Conservation (phyloP, 2,797 vertebrate species). For the Coendou prehensilis region DNA sequence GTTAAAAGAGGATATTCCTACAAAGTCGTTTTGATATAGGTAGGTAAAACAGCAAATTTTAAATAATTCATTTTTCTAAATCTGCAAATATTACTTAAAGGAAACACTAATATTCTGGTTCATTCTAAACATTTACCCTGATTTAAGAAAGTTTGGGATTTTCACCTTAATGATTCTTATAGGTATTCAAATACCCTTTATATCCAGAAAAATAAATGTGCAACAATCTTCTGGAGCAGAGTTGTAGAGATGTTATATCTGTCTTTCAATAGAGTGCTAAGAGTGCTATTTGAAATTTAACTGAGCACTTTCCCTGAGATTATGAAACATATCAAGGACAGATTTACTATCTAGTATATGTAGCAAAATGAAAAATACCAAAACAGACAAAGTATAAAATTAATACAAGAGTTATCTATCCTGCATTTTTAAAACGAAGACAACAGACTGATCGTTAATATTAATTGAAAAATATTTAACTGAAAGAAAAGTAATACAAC, state of each 20-base stretch:
- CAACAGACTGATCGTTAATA: neutral
- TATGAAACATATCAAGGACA: conserved; percentile 22
- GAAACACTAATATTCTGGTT: neutral
- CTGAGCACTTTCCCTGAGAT: conserved; percentile 48
- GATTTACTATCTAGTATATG: neutral
- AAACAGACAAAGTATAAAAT: conserved; percentile 30
- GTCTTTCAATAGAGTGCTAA: conserved; percentile 48
- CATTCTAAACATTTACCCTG: neutral
- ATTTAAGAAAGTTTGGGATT: conserved; percentile 32
- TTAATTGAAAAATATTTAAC: neutral
- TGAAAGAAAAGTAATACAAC: neutral
- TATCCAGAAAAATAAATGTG: neutral
- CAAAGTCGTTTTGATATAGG: conserved; percentile 28
- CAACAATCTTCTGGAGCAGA: conserved; percentile 12
- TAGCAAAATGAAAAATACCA: neutral
- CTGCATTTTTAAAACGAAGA: conserved; percentile 37
- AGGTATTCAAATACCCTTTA: conserved; percentile 45
- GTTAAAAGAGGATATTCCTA: conserved; percentile 28
- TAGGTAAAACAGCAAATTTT: conserved; percentile 40
- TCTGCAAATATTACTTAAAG: neutral
- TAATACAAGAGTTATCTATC: neutral
- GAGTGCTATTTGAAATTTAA: conserved; percentile 58
- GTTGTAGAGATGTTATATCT: conserved; percentile 39
- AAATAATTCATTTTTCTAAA: conserved; percentile 4
- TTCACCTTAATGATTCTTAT: conserved; percentile 29